Evolutionary conservation across 2,888 invertebrate species (phyloP).

Genomic region (Amaurobius ferox): DNA sequence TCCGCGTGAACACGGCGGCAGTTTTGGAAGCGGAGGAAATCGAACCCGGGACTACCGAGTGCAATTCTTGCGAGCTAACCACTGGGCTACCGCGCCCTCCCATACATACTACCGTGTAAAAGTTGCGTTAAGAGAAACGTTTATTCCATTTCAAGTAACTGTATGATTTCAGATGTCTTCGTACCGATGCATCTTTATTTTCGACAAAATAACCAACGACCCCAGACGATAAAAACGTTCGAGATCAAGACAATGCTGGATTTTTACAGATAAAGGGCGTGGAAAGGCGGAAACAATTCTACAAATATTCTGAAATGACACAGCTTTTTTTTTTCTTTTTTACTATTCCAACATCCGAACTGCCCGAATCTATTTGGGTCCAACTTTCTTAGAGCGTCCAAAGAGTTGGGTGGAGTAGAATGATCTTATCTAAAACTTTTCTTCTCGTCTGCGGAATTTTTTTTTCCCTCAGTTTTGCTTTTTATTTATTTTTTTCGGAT

Average conservation of each 20-base stretch:
- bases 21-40: no score
- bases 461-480: background rate
- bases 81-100: no score
- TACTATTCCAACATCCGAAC: background rate
- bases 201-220: background rate
- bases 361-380: background rate
- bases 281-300: background rate
- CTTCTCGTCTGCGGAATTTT: background rate
- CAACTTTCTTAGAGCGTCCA: background rate
- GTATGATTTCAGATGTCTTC: no score
- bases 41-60: no score
- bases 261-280: background rate
- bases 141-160: no score
- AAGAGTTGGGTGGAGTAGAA: conserved; percentile 10
- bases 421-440: background rate
- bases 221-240: background rate
- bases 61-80: no score
- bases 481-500: background rate
- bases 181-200: background rate
- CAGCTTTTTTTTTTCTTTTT: background rate
- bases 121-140: no score
- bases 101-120: no score
- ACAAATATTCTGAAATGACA: background rate
- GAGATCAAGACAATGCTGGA: background rate
- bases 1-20: no score